These are phyloP conservation scores for Cactoblastis cactorum DNA, from an alignment of 2,888 invertebrate genomes.

Conservation along the genomic window DNA sequence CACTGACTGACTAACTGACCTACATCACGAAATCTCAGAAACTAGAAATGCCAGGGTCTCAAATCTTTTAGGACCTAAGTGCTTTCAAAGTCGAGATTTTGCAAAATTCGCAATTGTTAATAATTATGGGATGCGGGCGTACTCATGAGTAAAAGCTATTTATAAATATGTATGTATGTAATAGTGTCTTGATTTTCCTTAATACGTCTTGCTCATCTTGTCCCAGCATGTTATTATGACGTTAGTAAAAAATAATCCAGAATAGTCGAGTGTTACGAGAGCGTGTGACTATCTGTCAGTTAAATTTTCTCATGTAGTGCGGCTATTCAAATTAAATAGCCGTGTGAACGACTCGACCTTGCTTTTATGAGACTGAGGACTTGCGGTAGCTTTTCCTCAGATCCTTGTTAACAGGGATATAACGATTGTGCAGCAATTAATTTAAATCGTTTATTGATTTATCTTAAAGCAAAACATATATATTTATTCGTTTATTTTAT, in stretches of 20 bases:
- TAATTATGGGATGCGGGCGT: too few relatives aligned
- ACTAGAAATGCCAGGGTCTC: too few relatives aligned
- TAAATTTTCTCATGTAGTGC: slow-evolving; percentile 21
- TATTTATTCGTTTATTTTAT: too few relatives aligned
- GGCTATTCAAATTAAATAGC: slow-evolving; percentile 15
- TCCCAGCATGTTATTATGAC: neutral
- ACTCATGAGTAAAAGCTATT: too few relatives aligned
- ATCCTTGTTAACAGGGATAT: slow-evolving; percentile 29
- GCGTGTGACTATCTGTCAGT: slow-evolving; percentile 17
- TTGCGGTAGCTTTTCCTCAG: slow-evolving; percentile 37
- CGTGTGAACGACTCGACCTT: slow-evolving; percentile 70
- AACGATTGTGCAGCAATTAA: neutral
- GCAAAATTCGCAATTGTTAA: too few relatives aligned
- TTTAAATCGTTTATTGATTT: too few relatives aligned
- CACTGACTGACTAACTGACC: too few relatives aligned
- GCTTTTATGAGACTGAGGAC: slow-evolving; percentile 38
- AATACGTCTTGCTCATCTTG: neutral
- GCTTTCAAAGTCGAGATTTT: too few relatives aligned
- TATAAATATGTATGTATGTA: neutral
- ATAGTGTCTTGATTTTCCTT: slow-evolving; percentile 1
- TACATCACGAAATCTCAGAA: too few relatives aligned
- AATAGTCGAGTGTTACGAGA: slow-evolving; percentile 4
- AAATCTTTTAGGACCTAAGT: too few relatives aligned
- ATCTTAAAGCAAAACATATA: too few relatives aligned
- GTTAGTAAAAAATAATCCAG: slow-evolving; percentile 7